Percentiles rank a stretch among this genome's conserved stretches.
These are phyloP conservation scores for Galerucella nymphaeae DNA, from an alignment of 2,888 invertebrate genomes.

Conservation along the genomic window DNA sequence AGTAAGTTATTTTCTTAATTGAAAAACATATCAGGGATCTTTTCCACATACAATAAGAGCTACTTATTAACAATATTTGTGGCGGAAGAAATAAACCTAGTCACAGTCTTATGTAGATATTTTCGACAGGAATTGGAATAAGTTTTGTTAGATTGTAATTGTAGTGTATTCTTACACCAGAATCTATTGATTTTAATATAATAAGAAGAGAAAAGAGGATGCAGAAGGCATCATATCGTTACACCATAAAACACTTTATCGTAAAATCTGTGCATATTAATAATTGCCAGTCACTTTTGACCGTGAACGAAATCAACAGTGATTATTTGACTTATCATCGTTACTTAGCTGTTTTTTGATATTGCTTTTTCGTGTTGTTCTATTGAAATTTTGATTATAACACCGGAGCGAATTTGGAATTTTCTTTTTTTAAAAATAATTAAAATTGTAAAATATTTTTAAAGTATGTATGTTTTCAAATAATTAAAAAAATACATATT, in stretches of 20 bases:
- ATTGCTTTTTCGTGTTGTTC: slow-evolving; percentile 30
- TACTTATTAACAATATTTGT: not conserved
- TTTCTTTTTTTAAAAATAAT: not conserved
- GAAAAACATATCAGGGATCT: not conserved
- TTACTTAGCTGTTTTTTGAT: slow-evolving; percentile 41
- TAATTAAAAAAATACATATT: no score
- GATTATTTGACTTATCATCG: slow-evolving; percentile 46
- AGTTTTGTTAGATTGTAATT: not conserved
- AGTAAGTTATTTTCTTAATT: not conserved
- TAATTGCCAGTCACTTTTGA: slow-evolving; percentile 47
- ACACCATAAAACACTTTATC: slow-evolving; percentile 44
- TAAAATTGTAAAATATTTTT: not conserved
- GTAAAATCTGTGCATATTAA: slow-evolving; percentile 40
- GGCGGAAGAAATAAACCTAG: not conserved
- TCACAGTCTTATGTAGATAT: not conserved
- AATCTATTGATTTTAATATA: not conserved
- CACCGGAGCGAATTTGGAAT: not conserved
- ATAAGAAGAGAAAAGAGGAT: slow-evolving; percentile 11
- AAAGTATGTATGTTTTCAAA: no score
- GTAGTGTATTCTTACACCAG: not conserved
- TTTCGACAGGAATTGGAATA: not conserved
- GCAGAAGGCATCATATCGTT: slow-evolving; percentile 15
- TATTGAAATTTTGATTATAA: slow-evolving; percentile 21
- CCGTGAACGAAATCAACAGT: slow-evolving; percentile 48
- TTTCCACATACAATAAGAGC: not conserved